Evolutionary conservation across 2,888 invertebrate genomes (phyloP), one percentile per base, ranked within the genome.

Genomic region (Lycaena phlaeas): DNA sequence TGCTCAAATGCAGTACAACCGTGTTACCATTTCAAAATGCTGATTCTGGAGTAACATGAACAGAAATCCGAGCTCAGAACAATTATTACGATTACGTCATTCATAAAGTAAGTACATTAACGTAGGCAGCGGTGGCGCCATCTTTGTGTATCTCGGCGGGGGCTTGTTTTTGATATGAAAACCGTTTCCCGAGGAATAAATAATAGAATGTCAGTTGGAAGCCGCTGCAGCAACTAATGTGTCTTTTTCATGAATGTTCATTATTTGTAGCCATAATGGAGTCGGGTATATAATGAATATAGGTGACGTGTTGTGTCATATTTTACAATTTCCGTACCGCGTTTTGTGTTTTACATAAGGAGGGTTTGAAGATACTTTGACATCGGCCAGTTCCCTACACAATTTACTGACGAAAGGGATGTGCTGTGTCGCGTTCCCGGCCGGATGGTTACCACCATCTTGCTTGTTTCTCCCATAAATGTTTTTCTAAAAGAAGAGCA

Each of bases 141-240:
- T 71, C 69, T 72, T 72, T 73, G 65, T 71, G 61, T 60, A 57
- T 59, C 61, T 67, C 59, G 55, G 57, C 57, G 59, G 63, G 61
- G 63, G 63, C 58, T 73, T 79, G 78, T 64, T 72, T 52, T 64
- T 79, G 78, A 78, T 75, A 68, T 78, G 77, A 79, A 81, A 79
- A 78, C 75, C 75, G 68, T 74, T 73, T 72, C 68, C 69, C 56
- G 63, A 67, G 56, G 46, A 65, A 60, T 65, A 76, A 73, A 79
- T 79, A 78, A 79, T 75, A 69, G 64, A 68, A 56, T 57, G 57
- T 53, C 59, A 64, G 61, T 59, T 53, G 64, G 63, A 59, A 57
- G 59, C 58, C 56, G 53, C 38, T 57, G 52, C 59, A 54, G 60
- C 61, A 61, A 58, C 52, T 56, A 59, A 63, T 56, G 57, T 55